Conservation (phyloP, 2,797 vertebrate genomes). For the Melopsittacus undulatus region DNA sequence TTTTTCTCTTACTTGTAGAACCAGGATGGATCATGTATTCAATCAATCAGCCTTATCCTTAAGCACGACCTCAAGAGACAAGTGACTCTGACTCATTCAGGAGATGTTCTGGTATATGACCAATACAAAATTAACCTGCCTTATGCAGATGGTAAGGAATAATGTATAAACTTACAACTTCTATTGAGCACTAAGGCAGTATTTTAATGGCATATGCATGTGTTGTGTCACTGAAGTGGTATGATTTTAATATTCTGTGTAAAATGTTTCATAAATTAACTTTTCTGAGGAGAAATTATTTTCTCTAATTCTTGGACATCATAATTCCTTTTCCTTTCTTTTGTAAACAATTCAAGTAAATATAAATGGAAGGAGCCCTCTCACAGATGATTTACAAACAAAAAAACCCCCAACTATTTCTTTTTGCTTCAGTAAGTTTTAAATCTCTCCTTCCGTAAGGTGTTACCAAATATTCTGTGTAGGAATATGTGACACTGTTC, state of each 20-base stretch:
- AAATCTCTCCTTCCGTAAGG: background rate
- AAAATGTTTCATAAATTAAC: background rate
- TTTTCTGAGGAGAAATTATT: background rate
- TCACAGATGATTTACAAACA: background rate
- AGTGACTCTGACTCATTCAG: conserved; percentile 90
- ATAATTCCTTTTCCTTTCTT: background rate
- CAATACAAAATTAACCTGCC: conserved; percentile 93
- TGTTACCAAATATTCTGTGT: background rate
- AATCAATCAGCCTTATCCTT: conserved; percentile 88
- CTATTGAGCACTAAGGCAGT: background rate
- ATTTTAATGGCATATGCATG: background rate
- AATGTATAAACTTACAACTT: background rate
- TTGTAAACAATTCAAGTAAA: background rate
- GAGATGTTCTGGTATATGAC: conserved; percentile 90
- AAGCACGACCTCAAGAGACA: conserved; percentile 91
- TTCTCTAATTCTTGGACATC: background rate
- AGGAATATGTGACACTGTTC: background rate
- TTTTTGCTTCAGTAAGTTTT: background rate
- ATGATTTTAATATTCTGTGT: background rate
- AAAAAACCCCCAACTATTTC: background rate
- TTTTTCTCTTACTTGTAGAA: conserved; percentile 80
- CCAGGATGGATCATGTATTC: conserved; percentile 92
- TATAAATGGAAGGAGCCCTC: background rate
- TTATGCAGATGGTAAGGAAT: conserved; percentile 89
- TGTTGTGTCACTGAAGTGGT: background rate